Evolutionary conservation across 2,797 vertebrate genomes (phyloP).

Genomic region (Phalloptychus januarius): DNA sequence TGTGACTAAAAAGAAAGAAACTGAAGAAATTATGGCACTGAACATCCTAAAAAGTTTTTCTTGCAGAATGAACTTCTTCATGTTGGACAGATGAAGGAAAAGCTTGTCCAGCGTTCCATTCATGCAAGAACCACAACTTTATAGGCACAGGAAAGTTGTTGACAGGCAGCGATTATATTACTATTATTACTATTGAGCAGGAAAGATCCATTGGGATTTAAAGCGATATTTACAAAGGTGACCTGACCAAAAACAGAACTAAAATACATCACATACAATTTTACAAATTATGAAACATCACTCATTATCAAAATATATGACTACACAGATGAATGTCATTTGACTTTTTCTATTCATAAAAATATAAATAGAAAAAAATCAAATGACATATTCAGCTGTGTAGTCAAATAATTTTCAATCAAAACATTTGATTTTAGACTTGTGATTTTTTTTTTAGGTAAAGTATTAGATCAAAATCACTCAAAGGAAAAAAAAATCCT

Average conservation of each 20-base stretch:
- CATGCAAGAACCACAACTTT: neutral
- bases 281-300: neutral
- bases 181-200: neutral
- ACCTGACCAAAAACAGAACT: neutral
- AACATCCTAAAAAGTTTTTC: neutral
- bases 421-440: no score
- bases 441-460: no score
- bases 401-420: no score
- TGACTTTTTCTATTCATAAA: neutral
- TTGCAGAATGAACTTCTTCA: neutral
- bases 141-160: conserved; percentile 34
- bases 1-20: no score
- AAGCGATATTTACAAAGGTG: neutral
- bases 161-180: neutral
- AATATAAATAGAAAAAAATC: neutral
- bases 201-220: neutral
- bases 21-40: neutral
- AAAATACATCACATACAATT: neutral
- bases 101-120: neutral
- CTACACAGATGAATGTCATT: no score
- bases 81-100: neutral
- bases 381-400: no score
- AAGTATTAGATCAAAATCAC: neutral
- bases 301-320: neutral
- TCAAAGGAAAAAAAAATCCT: neutral